A percentile compares a stretch with the other conserved stretches of the same genome.
Evolutionary conservation across 2,797 vertebrate genomes (phyloP).

Genomic region (Lutjanus campechanus): DNA sequence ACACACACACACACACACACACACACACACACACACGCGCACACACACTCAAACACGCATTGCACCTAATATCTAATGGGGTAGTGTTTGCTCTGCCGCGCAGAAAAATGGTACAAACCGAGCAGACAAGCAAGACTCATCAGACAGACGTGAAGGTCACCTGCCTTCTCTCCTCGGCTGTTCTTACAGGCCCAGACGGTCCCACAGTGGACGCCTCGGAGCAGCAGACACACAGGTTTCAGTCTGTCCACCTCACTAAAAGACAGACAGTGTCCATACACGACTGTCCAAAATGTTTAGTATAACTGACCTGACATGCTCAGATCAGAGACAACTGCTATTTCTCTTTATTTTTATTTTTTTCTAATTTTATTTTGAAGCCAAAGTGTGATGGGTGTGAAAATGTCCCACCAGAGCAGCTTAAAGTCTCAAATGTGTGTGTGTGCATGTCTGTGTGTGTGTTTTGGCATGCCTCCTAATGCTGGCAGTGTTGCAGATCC

Average conservation of each 20-base stretch:
- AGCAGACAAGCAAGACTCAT: constrained; percentile 74
- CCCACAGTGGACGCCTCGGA: constrained; percentile 53
- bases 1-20: too few relatives aligned
- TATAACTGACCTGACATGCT: constrained; percentile 29
- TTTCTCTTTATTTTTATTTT: not conserved
- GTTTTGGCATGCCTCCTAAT: constrained; percentile 65
- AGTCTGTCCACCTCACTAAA: constrained; percentile 41
- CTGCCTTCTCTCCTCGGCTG: constrained; percentile 67
- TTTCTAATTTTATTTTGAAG: constrained; percentile 21
- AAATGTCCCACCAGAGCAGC: constrained; percentile 54
- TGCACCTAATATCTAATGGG: constrained; percentile 67
- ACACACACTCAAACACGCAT: constrained; percentile 12
- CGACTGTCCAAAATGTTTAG: constrained; percentile 37
- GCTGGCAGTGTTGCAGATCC: constrained; percentile 69
- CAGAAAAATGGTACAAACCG: constrained; percentile 78
- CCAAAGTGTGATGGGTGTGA: constrained; percentile 42
- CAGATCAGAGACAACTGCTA: constrained; percentile 29
- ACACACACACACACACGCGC: too few relatives aligned
- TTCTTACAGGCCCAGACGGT: constrained; percentile 55
- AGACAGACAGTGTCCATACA: constrained; percentile 35
- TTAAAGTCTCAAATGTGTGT: constrained; percentile 58
- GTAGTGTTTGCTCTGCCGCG: constrained; percentile 72
- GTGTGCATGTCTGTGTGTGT: constrained; percentile 45
- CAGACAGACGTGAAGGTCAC: constrained; percentile 82
- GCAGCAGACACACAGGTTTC: constrained; percentile 51